A percentile compares a stretch with the other conserved stretches of the same genome.
phyloP scores from a whole-genome alignment of 2,113 vertebrate species.

The Pteruthius melanotis region DNA sequence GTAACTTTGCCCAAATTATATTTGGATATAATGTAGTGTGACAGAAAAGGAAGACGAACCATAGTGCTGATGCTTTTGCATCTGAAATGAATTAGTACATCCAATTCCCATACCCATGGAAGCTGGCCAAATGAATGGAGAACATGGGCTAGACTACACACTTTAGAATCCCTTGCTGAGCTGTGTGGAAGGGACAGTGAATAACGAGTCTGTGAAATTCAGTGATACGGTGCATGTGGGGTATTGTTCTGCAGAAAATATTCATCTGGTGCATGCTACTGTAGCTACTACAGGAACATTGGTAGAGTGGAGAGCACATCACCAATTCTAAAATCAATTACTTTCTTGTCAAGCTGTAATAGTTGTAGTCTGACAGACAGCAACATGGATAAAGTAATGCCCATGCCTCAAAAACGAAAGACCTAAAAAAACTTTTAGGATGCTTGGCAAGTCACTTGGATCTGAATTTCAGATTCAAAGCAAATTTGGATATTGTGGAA shows the following conservation, averaged over 20 bases:
- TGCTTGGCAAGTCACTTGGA: background rate
- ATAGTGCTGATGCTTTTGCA: background rate
- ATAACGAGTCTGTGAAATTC: background rate
- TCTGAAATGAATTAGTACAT: background rate
- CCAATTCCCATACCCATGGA: background rate
- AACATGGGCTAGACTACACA: background rate
- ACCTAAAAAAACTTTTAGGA: background rate
- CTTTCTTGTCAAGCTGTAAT: background rate
- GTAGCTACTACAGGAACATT: background rate
- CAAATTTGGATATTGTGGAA: background rate
- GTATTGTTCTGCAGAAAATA: background rate
- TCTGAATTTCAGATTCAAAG: background rate
- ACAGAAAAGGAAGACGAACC: background rate
- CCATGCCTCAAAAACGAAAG: background rate
- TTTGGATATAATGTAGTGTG: conserved; percentile 12
- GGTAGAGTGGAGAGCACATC: background rate
- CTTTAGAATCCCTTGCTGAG: background rate
- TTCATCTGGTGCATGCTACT: background rate
- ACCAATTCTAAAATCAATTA: background rate
- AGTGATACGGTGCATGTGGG: background rate
- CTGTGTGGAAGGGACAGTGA: background rate
- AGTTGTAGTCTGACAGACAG: background rate
- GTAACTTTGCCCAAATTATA: conserved; percentile 8
- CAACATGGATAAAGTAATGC: background rate
- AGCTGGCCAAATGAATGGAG: background rate